Conservation (phyloP, 2,797 vertebrate genomes). For the Sebastes minor region DNA sequence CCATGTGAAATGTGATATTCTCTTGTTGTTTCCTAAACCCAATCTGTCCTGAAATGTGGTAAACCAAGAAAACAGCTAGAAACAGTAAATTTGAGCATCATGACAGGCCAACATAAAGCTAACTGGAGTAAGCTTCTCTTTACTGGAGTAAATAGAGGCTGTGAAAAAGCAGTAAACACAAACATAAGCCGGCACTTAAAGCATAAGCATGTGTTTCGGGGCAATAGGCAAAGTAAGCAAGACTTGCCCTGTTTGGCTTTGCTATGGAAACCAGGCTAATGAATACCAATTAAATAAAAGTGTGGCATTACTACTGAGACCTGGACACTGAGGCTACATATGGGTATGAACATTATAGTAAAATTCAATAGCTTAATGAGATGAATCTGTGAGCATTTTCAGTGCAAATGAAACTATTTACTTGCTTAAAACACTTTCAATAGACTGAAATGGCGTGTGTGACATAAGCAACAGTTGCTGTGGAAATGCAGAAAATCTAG, state of each 20-base stretch:
- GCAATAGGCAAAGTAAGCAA: conserved; percentile 30
- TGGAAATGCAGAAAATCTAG: conserved; percentile 36
- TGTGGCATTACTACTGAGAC: conserved; percentile 12
- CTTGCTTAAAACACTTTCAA: conserved; percentile 21
- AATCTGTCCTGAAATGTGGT: not conserved
- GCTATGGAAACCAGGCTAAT: conserved; percentile 32
- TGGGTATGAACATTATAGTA: conserved; percentile 32
- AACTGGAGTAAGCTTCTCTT: not conserved
- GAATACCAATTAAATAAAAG: conserved; percentile 29
- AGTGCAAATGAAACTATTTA: conserved; percentile 22
- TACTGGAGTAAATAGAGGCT: conserved; percentile 19
- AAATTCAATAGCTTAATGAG: conserved; percentile 50
- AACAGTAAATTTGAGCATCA: not conserved
- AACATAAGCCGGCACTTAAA: conserved; percentile 52
- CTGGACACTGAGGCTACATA: conserved; percentile 33
- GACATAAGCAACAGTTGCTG: conserved; percentile 10
- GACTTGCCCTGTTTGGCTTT: conserved; percentile 10
- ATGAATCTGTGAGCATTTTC: conserved; percentile 26
- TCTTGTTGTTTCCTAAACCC: not conserved
- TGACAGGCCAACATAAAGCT: conserved; percentile 16
- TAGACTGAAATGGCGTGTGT: conserved; percentile 13
- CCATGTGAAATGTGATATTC: not conserved
- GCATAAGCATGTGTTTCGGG: conserved; percentile 26
- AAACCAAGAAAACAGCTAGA: conserved; percentile 1
- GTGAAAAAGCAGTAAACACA: conserved; percentile 25